Evolutionary conservation across 2,113 vertebrate genomes (phyloP), one percentile per base, ranked within the genome.

Genomic region (Dicerorhinus sumatrensis): DNA sequence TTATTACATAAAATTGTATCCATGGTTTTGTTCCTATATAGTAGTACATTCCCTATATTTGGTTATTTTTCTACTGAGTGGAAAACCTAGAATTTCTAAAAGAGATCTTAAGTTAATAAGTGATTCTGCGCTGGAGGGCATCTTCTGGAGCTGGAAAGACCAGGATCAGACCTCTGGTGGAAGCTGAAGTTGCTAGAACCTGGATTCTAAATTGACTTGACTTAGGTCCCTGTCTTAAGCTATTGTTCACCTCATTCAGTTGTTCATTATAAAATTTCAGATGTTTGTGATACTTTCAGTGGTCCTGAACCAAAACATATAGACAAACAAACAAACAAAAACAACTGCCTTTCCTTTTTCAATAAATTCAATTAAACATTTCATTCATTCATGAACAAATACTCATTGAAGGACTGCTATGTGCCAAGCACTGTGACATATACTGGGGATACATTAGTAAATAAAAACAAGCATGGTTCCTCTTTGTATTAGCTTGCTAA

Each of bases 11-110:
- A 95, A 89, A 81, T 51, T 81, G 5, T 84, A 81, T 75, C 39
- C 42, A 80, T 83, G 51, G 9, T 46, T 88, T 97, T 92, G 7
- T 42, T 76, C 16, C 73, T 77, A 42, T 20, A n/a, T 67, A 54
- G 54, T 73, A 80, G 39, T 82, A 79, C 2, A 65, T 25, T 80
- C 18, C 25, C 23, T 33, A 4, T 84, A 39, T 81, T 89, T 80
- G 76, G 14, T 60, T 31, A 70, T 51, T 92, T 92, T 89, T 91
- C n/a, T 36, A 62, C 20, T 42, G 33, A 89, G 8, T 89, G 13
- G 60, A 96, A 92, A 85, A 76, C 9, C 5, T 91, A 89, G 51
- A 82, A 63, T 77, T 86, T 86, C 25, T 83, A 67, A 63, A 96
- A 90, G 65, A 72, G 69, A 25, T 21, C 36, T 70, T 79, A 67